A percentile compares a stretch with the other conserved stretches of the same genome.
phyloP scores from a whole-genome alignment of 2,888 invertebrate genomes.

The Allolobophora icterica region DNA sequence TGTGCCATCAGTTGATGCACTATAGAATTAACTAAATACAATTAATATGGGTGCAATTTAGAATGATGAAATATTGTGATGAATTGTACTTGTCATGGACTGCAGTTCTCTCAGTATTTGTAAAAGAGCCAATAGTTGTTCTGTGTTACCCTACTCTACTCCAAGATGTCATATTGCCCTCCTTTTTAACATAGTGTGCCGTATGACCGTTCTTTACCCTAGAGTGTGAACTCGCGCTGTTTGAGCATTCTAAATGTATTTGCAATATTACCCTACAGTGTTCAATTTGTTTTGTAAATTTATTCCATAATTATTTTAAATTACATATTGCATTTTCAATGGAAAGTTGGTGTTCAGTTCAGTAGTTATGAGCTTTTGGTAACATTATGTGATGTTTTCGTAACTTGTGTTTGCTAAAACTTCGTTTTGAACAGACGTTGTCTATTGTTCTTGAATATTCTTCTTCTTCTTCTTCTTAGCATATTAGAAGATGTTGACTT shows the following conservation, averaged over 20 bases:
- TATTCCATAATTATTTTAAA: neutral
- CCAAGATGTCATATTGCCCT: too few relatives aligned
- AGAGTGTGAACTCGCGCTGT: neutral
- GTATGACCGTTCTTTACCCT: neutral
- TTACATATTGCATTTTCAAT: neutral
- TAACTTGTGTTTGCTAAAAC: neutral
- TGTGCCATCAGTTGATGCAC: too few relatives aligned
- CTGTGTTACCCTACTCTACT: too few relatives aligned
- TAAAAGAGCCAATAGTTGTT: too few relatives aligned
- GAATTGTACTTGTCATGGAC: too few relatives aligned
- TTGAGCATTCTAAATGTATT: neutral
- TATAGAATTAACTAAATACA: too few relatives aligned
- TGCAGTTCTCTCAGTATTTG: too few relatives aligned
- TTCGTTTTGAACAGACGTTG: neutral
- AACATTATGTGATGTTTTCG: neutral
- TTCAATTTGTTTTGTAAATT: slow-evolving; percentile 17
- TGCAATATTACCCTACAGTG: neutral
- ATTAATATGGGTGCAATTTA: too few relatives aligned
- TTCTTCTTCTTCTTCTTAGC: neutral
- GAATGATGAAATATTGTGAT: too few relatives aligned
- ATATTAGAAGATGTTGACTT: neutral
- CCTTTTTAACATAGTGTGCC: too few relatives aligned
- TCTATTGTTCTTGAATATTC: neutral
- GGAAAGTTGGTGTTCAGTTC: neutral
- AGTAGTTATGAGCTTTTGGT: neutral